Conservation (phyloP, 2,888 invertebrate species). For the Bruchidius siliquastri region DNA sequence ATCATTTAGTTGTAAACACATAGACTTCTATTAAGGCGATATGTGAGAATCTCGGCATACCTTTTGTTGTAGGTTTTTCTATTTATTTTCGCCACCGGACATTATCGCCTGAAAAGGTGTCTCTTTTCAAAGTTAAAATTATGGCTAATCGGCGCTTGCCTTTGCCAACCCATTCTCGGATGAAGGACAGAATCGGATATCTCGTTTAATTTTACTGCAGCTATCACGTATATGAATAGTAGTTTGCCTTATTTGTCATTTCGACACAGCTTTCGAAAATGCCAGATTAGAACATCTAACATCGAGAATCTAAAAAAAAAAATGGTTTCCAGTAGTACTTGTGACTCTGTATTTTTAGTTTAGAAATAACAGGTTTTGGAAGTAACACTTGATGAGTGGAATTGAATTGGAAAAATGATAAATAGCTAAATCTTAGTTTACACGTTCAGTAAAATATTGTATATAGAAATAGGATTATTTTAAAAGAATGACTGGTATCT, state of each 20-base stretch:
- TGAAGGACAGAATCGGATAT: neutral
- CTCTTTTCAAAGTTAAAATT: neutral
- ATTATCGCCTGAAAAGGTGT: neutral
- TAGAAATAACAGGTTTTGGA: no score
- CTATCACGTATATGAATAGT: neutral
- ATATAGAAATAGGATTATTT: no score
- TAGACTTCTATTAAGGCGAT: neutral
- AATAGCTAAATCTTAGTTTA: no score
- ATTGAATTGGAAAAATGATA: no score
- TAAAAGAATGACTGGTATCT: no score
- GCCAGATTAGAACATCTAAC: no score
- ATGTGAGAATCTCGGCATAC: neutral
- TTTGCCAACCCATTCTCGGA: neutral
- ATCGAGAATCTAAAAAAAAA: no score
- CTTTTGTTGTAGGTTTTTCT: neutral
- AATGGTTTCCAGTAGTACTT: no score
- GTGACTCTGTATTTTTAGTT: no score
- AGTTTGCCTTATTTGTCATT: neutral
- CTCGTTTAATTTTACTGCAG: neutral
- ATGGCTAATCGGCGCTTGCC: neutral
- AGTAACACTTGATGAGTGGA: no score
- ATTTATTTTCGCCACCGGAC: neutral
- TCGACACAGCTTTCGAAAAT: neutral
- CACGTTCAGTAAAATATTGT: no score
- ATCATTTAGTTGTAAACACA: neutral